Evolutionary conservation across 2,113 vertebrate species (phyloP), one percentile per base, ranked within the genome.

Genomic region (Desmodus rotundus): DNA sequence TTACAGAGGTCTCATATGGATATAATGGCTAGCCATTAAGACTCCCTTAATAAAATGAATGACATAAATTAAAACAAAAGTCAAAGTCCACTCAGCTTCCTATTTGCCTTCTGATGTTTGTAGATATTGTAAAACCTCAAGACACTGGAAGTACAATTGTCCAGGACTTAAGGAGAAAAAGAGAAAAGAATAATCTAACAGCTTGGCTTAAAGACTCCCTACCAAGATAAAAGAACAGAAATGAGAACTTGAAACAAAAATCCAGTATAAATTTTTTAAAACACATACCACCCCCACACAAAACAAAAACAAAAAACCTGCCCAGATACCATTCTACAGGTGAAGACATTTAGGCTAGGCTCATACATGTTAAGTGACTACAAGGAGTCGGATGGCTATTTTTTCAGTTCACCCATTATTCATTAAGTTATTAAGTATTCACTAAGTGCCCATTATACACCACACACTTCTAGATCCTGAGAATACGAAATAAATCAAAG

Each of bases 371-470:
- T 54, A 91, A 74, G n/a, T 85, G 63, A 84, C 16, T 65, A 5
- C 70, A 24, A 68, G 47, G 41, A 88, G 16, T 36, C 19, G 63
- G 45, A 87, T 12, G 28, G 73, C 20, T 80, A 52, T 76, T 89
- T 87, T n/a, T 92, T 95, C 80, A 87, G 87, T 81, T 58, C 70
- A 78, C 76, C 74, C 61, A 54, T 93, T 93, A 93, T 83, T 89
- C 41, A 56, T 76, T 88, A 84, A 87, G 84, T 52, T 74, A 91
- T 94, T 85, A 89, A 78, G 33, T 70, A 93, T 93, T 92, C 47
- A 93, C 67, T 50, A 73, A 87, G 65, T 47, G 33, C 38, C 78
- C 63, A 54, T 43, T 67, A 76, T 15, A 89, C 0, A 2, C 17
- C 24, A 78, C 2, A 20, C 4, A 82, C 41, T 65, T 50, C 50